These are phyloP conservation scores for Papilio gigon DNA, from an alignment of 2,888 invertebrate genomes.

Conservation along the genomic window DNA sequence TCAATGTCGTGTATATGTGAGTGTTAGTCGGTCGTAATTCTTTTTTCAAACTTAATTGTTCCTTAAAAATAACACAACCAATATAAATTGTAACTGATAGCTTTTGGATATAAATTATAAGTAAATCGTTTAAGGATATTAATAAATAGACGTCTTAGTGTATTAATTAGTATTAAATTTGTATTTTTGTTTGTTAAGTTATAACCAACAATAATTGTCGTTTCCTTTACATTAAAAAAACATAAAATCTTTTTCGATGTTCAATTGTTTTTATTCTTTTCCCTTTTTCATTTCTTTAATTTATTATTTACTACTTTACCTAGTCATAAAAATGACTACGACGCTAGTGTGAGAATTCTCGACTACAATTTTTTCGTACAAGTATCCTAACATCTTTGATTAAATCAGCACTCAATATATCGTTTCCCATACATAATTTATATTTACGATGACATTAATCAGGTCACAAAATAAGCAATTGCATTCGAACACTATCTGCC, in stretches of 20 bases:
- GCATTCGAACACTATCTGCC: neutral
- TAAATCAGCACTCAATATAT: neutral
- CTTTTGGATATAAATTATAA: neutral
- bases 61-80: neutral
- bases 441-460: neutral
- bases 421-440: neutral
- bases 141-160: neutral
- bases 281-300: neutral
- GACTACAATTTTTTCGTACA: neutral
- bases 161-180: neutral
- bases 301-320: neutral
- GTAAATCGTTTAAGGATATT: neutral
- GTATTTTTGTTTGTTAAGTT: too few relatives aligned
- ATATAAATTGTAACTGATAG: neutral
- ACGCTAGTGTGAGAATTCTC: neutral
- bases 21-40: too few relatives aligned
- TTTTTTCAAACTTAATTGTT: neutral
- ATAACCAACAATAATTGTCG: too few relatives aligned
- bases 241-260: too few relatives aligned
- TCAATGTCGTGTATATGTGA: too few relatives aligned
- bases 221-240: too few relatives aligned
- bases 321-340: neutral
- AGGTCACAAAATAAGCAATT: neutral
- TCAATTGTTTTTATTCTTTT: neutral
- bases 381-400: neutral